phyloP scores from a whole-genome alignment of 2,888 invertebrate genomes.

The Eilema griseolum region DNA sequence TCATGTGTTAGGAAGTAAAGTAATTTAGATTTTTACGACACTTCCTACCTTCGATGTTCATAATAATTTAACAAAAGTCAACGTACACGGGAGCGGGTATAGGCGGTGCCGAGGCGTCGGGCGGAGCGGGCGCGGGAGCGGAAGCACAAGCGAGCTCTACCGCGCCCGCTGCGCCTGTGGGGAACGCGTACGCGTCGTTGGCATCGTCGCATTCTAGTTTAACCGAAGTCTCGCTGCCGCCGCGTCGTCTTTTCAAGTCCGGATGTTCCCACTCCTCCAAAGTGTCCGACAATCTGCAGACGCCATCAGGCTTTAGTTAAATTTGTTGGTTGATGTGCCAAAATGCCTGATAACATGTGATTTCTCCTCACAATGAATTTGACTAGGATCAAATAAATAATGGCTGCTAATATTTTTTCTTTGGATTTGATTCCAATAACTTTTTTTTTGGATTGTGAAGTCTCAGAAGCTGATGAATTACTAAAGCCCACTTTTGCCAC shows the following conservation, averaged over 20 bases:
- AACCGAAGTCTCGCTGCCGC: slow-evolving; percentile 88
- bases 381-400: background rate
- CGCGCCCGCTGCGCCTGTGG: slow-evolving; percentile 75
- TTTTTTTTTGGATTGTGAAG: background rate
- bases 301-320: slow-evolving; percentile 56
- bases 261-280: slow-evolving; percentile 83
- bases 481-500: background rate
- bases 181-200: slow-evolving; percentile 90
- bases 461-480: background rate
- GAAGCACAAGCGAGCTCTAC: slow-evolving; percentile 73
- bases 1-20: slow-evolving; percentile 14
- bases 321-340: slow-evolving; percentile 13
- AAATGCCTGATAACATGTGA: background rate
- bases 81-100: slow-evolving; percentile 65
- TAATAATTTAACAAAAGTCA: slow-evolving; percentile 30
- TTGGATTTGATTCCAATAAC: background rate
- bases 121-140: slow-evolving; percentile 54
- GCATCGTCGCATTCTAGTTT: slow-evolving; percentile 92
- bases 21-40: slow-evolving; percentile 27
- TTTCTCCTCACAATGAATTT: background rate
- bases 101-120: slow-evolving; percentile 48
- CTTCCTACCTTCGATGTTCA: slow-evolving; percentile 18
- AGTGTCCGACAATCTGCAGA: slow-evolving; percentile 82
- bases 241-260: slow-evolving; percentile 84
- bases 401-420: background rate